Evolutionary conservation across 2,888 invertebrate species (phyloP).

Genomic region (Odontomyia ornata): DNA sequence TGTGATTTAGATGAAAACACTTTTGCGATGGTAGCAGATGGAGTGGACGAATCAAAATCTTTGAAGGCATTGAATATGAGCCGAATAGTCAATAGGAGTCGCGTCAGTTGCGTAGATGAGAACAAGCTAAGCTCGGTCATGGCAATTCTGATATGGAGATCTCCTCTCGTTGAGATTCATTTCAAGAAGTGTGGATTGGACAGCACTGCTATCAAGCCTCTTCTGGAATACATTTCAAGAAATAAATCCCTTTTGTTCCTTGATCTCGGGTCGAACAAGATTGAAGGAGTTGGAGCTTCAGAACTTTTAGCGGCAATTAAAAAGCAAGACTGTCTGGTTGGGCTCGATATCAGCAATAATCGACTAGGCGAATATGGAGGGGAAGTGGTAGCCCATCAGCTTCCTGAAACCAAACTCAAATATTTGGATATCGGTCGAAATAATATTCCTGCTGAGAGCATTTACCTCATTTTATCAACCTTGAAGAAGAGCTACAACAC

Average conservation of each 20-base stretch:
- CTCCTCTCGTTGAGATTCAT: constrained; percentile 56
- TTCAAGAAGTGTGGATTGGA: constrained; percentile 58
- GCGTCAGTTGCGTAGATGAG: constrained; percentile 55
- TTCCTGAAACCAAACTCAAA: constrained; percentile 52
- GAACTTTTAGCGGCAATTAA: constrained; percentile 56
- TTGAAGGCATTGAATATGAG: constrained; percentile 55
- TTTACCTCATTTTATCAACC: constrained; percentile 56
- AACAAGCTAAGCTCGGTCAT: constrained; percentile 55
- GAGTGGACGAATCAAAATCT: constrained; percentile 56
- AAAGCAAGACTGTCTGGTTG: constrained; percentile 52
- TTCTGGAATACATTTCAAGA: constrained; percentile 56
- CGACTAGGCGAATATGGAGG: constrained; percentile 58
- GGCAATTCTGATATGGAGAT: constrained; percentile 58
- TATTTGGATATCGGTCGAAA: constrained; percentile 57
- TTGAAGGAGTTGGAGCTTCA: constrained; percentile 57
- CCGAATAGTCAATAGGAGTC: constrained; percentile 53
- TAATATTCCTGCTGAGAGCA: constrained; percentile 53
- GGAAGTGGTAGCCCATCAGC: constrained; percentile 56
- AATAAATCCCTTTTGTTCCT: constrained; percentile 53
- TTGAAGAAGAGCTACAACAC: constrained; percentile 58
- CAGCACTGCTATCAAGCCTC: constrained; percentile 57
- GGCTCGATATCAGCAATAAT: constrained; percentile 58
- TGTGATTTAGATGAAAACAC: constrained; percentile 56
- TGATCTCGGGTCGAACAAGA: constrained; percentile 57
- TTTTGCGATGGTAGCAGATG: constrained; percentile 60